Evolutionary conservation across 2,113 vertebrate genomes (phyloP), one percentile per base, ranked within the genome.

Genomic region (Elachura formosa): DNA sequence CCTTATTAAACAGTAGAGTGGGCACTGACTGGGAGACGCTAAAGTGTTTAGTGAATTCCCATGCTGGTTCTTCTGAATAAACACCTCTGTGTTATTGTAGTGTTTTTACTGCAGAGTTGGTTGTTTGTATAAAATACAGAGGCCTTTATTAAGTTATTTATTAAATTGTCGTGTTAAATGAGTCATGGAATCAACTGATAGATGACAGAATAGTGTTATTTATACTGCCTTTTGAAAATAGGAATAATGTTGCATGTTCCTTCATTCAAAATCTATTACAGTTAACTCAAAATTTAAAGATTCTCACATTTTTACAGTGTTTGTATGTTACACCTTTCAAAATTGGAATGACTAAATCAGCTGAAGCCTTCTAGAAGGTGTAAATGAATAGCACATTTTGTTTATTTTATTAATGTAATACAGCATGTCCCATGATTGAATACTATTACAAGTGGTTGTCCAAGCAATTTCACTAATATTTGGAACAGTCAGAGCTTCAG

Each of bases 401-500:
- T 69, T 80, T 89, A 29, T 62, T 90, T 84, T 93, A 61, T 67
- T 33, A 76, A 46, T 51, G 24, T 84, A 75, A 38, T 51, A 33
- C 46, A 76, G 41, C 6, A 4, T 67, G 61, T 89, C 25, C 48
- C 48, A 16, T 85, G 46, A 84, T 75, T 87, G 72, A 93, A 80
- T 66, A 54, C 31, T 87, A 14, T 24, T 67, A 48, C n/a, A 82
- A 78, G 48, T 94, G 81, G 56, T 93, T 89, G 90, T 93, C 84
- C 81, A 48, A 91, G 91, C 77, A 79, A 72, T 94, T 91, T 95
- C 61, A 75, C 66, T 91, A 82, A 64, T 72, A 59, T n/a, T 93
- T 91, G 87, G 71, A 96, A 69, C 67, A 79, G 34, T 69, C 71
- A 62, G 46, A 54, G 54, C 49, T 87, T 75, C 92, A 94, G 85